Percentiles rank a stretch among this genome's conserved stretches.
These are phyloP conservation scores for Augochlora pura DNA, from an alignment of 1,140 invertebrate genomes.

Conservation along the genomic window DNA sequence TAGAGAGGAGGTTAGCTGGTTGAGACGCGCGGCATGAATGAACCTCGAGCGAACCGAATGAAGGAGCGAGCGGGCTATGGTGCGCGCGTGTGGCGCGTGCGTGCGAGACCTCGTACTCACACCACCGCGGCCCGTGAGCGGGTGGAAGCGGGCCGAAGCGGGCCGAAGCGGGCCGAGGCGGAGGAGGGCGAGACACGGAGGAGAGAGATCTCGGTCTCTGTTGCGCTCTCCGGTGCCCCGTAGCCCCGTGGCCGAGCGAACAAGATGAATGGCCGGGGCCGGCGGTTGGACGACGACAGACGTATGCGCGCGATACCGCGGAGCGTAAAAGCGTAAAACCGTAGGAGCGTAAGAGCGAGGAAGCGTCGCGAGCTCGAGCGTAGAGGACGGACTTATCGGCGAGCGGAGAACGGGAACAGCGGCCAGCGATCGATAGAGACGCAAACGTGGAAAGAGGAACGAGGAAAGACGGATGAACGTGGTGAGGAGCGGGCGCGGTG, in stretches of 20 bases:
- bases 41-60: conserved; percentile 59
- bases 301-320: not conserved
- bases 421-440: not conserved
- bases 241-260: not conserved
- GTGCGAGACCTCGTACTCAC: not conserved
- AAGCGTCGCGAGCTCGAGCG: not conserved
- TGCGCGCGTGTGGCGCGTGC: not conserved
- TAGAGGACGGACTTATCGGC: not conserved
- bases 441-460: not conserved
- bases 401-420: not conserved
- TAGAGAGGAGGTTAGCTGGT: conserved; percentile 42
- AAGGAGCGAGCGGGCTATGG: conserved; percentile 43
- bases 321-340: not conserved
- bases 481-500: not conserved
- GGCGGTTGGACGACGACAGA: conserved; percentile 13
- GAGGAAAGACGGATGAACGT: conserved; percentile 2
- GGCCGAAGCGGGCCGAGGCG: too few relatives aligned
- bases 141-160: not conserved
- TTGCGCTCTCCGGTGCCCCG: too few relatives aligned
- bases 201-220: not conserved
- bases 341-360: not conserved
- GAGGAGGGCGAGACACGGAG: not conserved
- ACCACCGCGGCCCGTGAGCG: not conserved
- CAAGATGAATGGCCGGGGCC: conserved; percentile 10
- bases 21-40: conserved; percentile 62